Evolutionary conservation across 2,888 invertebrate species (phyloP).

Genomic region (Melanostoma scalare): DNA sequence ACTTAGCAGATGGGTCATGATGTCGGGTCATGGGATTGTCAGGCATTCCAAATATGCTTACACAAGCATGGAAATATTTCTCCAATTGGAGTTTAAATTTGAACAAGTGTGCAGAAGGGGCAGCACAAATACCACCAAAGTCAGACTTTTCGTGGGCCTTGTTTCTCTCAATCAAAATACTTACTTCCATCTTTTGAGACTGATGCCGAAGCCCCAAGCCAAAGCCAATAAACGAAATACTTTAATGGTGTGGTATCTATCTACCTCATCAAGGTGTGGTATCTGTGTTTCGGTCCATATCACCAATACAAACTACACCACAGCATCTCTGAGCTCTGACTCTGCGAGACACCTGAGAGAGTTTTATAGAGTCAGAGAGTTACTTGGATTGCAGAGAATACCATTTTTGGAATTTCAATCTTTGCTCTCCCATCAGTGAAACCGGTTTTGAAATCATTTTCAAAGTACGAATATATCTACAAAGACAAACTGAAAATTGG

Average conservation of each 20-base stretch:
- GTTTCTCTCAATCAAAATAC: neutral
- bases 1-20: slow-evolving; percentile 54
- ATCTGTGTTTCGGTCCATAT: slow-evolving; percentile 57
- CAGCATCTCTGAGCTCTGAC: slow-evolving; percentile 57
- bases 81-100: slow-evolving; percentile 48
- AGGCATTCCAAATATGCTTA: slow-evolving; percentile 69
- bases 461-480: slow-evolving; percentile 27
- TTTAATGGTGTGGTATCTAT: slow-evolving; percentile 51
- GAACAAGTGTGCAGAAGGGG: slow-evolving; percentile 53
- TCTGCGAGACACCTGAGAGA: slow-evolving; percentile 30
- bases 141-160: slow-evolving; percentile 10
- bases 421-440: slow-evolving; percentile 46
- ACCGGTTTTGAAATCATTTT: slow-evolving; percentile 56
- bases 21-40: slow-evolving; percentile 66
- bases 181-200: slow-evolving; percentile 9
- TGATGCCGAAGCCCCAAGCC: slow-evolving; percentile 26
- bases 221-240: neutral
- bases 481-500: slow-evolving; percentile 42
- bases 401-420: slow-evolving; percentile 71
- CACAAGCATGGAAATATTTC: slow-evolving; percentile 23
- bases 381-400: slow-evolving; percentile 41
- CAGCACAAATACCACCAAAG: neutral
- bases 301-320: slow-evolving; percentile 10
- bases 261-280: slow-evolving; percentile 48
- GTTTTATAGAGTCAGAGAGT: slow-evolving; percentile 15